Base-by-base conservation (phyloP, 2,888 invertebrate species). In the Pandemis corylana region DNA sequence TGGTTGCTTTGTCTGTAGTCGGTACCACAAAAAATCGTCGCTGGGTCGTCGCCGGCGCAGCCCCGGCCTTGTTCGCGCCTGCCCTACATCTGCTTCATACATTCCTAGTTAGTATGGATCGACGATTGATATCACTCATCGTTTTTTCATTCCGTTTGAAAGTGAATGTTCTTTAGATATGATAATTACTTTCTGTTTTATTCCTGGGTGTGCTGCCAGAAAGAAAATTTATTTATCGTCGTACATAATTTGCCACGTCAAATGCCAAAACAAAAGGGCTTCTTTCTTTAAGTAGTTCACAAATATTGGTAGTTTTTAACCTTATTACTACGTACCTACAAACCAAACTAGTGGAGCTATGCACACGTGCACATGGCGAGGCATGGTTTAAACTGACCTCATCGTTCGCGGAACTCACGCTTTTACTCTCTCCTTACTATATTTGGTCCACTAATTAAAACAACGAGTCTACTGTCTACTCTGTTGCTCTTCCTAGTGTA, bases 81-180 rank as follows among this genome's bases (percentile, higher is more conserved):
- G 76, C 51, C 68, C 72, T 68, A 72, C 76, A 72, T 76, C 76
- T 72, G 76, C 15, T 74, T 28, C 59, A 42, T 44, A 69, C 73
- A 61, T 69, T 65, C 65, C 64, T 73, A 64, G 64, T 59, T 64
- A 64, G 13, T 15, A 51, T 51, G 65, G 69, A 28, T 51, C 61
- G 65, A 74, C 49, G 74, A 74, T 66, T 69, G 74, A 74, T 74
- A 65, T 67, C 69, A 51, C 69, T 65, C 49, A 13, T 61, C n/a
- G 46, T 56, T 74, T 69, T 65, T 46, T 74, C 65, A 42, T 59
- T 49, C 9, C 62, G 20, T 42, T 67, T 51, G 53, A 72, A 72
- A 72, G 72, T 72, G 72, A 72, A 53, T 28, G 62, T 72, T 67
- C 42, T 62, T 66, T 51, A 2, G 49, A 46, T 10, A 42, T n/a